These are phyloP conservation scores for Heliconius nattereri DNA, from an alignment of 1,140 invertebrate genomes.

Conservation along the genomic window DNA sequence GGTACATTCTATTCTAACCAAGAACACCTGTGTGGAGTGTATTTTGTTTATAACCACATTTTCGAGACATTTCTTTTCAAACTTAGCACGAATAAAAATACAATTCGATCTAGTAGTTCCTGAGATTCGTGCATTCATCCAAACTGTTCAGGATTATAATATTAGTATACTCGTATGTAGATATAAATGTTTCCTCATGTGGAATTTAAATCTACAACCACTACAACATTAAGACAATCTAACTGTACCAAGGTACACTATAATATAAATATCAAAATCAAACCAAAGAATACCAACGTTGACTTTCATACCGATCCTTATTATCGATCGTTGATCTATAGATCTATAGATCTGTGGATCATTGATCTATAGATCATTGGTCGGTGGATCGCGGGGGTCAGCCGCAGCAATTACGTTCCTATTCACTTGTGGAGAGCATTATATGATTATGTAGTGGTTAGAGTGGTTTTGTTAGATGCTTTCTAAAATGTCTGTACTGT, in stretches of 20 bases:
- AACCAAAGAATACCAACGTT: slow-evolving; percentile 30
- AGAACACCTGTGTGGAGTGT: too few species aligned
- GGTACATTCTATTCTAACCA: too few species aligned
- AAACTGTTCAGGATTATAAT: too few species aligned
- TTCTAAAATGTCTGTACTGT: background rate
- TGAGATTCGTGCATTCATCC: too few species aligned
- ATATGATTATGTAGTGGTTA: slow-evolving; percentile 46
- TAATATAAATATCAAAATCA: slow-evolving; percentile 32
- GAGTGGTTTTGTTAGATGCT: slow-evolving; percentile 7
- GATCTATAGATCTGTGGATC: slow-evolving; percentile 68
- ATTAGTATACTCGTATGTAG: too few species aligned
- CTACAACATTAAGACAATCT: background rate
- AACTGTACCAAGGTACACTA: background rate
- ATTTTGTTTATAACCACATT: too few species aligned
- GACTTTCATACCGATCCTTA: slow-evolving; percentile 61
- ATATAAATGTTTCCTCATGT: too few species aligned
- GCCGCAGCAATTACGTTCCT: slow-evolving; percentile 61
- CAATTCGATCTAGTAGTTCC: too few species aligned
- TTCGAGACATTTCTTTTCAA: too few species aligned
- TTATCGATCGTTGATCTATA: slow-evolving; percentile 72
- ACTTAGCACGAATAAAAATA: too few species aligned
- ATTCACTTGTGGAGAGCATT: slow-evolving; percentile 55
- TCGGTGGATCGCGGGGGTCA: slow-evolving; percentile 64
- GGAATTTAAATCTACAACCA: background rate
- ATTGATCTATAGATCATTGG: slow-evolving; percentile 58